Base-by-base conservation (phyloP, 2,888 invertebrate species). In the Amphimallon solstitiale region DNA sequence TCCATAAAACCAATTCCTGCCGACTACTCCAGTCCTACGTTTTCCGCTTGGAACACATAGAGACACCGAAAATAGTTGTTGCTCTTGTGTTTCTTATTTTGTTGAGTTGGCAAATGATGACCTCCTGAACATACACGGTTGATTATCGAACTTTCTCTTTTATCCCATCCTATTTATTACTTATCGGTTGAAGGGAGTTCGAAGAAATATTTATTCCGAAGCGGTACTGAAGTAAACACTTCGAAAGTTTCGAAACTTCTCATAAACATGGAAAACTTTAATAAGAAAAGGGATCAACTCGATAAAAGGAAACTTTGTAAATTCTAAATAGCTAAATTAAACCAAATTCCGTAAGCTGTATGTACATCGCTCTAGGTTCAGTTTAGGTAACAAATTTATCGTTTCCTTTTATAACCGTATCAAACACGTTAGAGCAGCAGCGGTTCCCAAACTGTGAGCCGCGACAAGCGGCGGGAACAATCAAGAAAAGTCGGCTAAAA, bases 1-100 rank as follows among this genome's bases (percentile, higher is more conserved):
- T 59, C 56, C 56, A 59, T 59, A 59, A 59, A 59, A 40, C 56
- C 56, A 59, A 59, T 59, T 59, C 56, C 43, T 43, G 2, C 23
- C 29, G 23, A 29, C 15, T 34, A 43, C 29, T 43, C 29, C 43
- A 17, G 34, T 10, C 43, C 29, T 43, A 17, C 35, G 17, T 34
- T 15, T 14, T 9, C 52, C n/a, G 7, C 37, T 19, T 10, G 15
- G 37, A 17, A 52, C 7, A 35, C 37, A 35, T n/a, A 35, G 29
- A 51, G 51, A 35, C 35, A 34, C 15, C 35, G 51, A 15, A 10
- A 51, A 59, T 59, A 59, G 43, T 59, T 43, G 56, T 59, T 43
- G 56, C 54, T 19, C 4, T 10, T 38, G n/a, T 37, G 54, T 54
- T 54, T 54, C 56, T 43, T 43, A 59, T 59, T 59, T 59, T 29